Evolutionary conservation across 1,140 invertebrate genomes (phyloP), one percentile per base, ranked within the genome.

Genomic region (Brachionus angularis): DNA sequence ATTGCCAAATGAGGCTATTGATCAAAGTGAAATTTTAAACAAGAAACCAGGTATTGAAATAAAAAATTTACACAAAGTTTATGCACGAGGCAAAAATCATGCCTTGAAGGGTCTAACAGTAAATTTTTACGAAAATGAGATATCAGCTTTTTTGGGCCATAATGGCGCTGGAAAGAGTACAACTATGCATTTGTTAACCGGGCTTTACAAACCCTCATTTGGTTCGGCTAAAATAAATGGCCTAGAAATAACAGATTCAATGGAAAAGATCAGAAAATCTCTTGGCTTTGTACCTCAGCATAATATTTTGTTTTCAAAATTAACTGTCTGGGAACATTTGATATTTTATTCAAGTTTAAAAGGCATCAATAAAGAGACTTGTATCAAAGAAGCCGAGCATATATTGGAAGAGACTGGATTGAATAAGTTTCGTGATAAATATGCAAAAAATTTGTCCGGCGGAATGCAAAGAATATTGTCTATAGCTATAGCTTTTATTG

Each of bases 21-120:
- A 69, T 25, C n/a, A 8, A 3, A 69, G 29, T 69, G 33, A 3
- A n/a, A 18, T 69, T 25, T 2, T 1, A 5, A 21, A 69, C 16
- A 23, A 49, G 5, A 76, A 78, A 10, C 75, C 86, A 25, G 88
- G 88, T 1, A 82, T 90, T 14, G 80, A 85, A 70, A 85, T 90
- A 31, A 77, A 79, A 25, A 82, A 86, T 52, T 76, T 90, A 3
- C 80, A 80, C 16, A 90, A 89, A 78, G 79, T 83, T 3, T 85
- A 82, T 69, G 73, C 73, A 8, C 72, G 73, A 1, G 76, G 77
- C 1, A 78, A 77, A 67, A 70, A 69, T 39, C 50, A 81, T 42
- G 91, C 88, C 1, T 86, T 93, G 1, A 85, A 87, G 64, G 83
- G 86, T 36, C 78, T 87, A n/a, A 83, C 75, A 73, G 67, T 86